Percentiles rank a stretch among this genome's conserved stretches.
Evolutionary conservation across 2,888 invertebrate species (phyloP).

Genomic region (Pristionchus fissidentatus): DNA sequence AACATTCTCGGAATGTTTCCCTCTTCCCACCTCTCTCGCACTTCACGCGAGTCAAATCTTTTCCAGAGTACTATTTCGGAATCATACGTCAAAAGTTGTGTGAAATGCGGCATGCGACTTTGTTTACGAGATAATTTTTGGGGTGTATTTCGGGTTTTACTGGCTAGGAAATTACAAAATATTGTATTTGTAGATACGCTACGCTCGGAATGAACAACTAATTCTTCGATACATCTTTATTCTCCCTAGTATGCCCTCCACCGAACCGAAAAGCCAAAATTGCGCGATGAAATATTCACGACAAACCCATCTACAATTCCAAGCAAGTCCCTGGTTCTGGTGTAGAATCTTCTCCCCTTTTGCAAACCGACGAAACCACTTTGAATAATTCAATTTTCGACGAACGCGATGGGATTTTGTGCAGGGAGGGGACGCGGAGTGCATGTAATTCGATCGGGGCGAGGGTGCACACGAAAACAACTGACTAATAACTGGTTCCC

Average conservation of each 20-base stretch:
- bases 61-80: no score
- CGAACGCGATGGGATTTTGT: background rate
- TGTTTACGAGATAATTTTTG: no score
- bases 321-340: background rate
- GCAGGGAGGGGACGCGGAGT: background rate
- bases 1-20: constrained; percentile 11
- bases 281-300: background rate
- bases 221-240: background rate
- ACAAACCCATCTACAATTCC: background rate
- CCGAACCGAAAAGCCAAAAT: background rate
- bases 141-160: no score
- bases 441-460: background rate
- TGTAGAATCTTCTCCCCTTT: background rate
- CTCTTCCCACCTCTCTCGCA: background rate
- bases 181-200: no score
- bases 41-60: constrained; percentile 10
- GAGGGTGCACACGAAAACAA: background rate
- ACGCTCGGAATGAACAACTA: constrained; percentile 16
- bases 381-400: background rate
- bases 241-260: background rate
- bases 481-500: no score
- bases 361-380: background rate
- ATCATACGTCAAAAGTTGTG: no score
- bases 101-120: no score
- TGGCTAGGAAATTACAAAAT: no score